Conservation (phyloP, 2,113 vertebrate species). For the Balaeniceps rex region DNA sequence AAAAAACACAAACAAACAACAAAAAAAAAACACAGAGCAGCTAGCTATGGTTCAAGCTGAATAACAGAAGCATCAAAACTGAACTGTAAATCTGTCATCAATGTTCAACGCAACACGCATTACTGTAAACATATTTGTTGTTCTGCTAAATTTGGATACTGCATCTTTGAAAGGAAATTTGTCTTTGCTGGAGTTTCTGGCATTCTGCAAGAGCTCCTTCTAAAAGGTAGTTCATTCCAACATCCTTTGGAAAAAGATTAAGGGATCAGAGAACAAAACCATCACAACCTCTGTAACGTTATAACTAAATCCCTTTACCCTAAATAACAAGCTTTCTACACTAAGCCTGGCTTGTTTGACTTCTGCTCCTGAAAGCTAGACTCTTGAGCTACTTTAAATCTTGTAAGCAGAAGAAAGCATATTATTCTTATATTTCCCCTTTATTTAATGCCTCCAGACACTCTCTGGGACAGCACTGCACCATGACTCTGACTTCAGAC, state of each 20-base stretch:
- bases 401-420: constrained; percentile 4
- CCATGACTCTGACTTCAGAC: not conserved
- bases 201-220: not conserved
- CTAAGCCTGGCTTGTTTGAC: not conserved
- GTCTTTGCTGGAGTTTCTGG: not conserved
- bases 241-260: constrained; percentile 28
- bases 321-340: constrained; percentile 44
- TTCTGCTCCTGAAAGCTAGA: not conserved
- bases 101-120: not conserved
- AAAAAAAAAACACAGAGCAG: not conserved
- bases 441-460: not conserved
- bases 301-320: constrained; percentile 37
- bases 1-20: not conserved
- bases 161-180: not conserved
- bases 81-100: not conserved
- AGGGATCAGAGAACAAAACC: constrained; percentile 33
- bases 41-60: not conserved
- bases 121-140: not conserved
- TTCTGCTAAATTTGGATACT: not conserved
- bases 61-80: not conserved
- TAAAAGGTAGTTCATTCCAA: not conserved
- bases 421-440: constrained; percentile 1
- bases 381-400: constrained; percentile 18
- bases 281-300: not conserved
- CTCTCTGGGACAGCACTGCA: not conserved